These are phyloP conservation scores for Gadopsis marmoratus DNA, from an alignment of 2,797 vertebrate species.

Conservation along the genomic window DNA sequence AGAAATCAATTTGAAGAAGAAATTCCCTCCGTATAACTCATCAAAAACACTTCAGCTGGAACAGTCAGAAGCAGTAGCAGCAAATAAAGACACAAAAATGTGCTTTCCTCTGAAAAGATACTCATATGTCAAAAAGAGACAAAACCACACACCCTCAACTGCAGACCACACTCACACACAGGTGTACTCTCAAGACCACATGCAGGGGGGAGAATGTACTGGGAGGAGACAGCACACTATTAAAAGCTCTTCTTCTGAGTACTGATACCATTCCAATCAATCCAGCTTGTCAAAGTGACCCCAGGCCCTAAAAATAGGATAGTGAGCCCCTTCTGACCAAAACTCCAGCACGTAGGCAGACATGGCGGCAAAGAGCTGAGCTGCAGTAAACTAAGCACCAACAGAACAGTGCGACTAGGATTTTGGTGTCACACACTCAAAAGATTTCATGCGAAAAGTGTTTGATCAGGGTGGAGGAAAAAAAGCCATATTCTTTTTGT, in stretches of 20 bases:
- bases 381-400: not conserved
- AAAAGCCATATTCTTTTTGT: not conserved
- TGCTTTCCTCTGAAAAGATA: not conserved
- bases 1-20: slow-evolving; percentile 1
- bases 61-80: not conserved
- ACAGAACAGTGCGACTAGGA: not conserved
- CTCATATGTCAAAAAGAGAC: not conserved
- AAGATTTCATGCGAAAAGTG: no score
- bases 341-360: slow-evolving; percentile 26
- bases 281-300: slow-evolving; percentile 76
- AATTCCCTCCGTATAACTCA: not conserved
- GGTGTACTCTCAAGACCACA: slow-evolving; percentile 31
- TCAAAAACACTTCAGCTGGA: slow-evolving; percentile 4
- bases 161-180: slow-evolving; percentile 27
- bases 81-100: not conserved
- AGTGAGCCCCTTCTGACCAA: slow-evolving; percentile 19
- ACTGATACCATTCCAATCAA: slow-evolving; percentile 76
- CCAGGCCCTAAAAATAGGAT: slow-evolving; percentile 78
- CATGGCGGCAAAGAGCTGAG: slow-evolving; percentile 25
- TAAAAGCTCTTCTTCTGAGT: slow-evolving; percentile 69
- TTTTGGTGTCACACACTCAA: not conserved
- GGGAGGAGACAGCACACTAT: slow-evolving; percentile 62
- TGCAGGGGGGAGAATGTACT: slow-evolving; percentile 26
- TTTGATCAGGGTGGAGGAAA: not conserved
- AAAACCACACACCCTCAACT: slow-evolving; percentile 13